Conservation (phyloP, 2,797 vertebrate species). For the Apodemus agrarius region DNA sequence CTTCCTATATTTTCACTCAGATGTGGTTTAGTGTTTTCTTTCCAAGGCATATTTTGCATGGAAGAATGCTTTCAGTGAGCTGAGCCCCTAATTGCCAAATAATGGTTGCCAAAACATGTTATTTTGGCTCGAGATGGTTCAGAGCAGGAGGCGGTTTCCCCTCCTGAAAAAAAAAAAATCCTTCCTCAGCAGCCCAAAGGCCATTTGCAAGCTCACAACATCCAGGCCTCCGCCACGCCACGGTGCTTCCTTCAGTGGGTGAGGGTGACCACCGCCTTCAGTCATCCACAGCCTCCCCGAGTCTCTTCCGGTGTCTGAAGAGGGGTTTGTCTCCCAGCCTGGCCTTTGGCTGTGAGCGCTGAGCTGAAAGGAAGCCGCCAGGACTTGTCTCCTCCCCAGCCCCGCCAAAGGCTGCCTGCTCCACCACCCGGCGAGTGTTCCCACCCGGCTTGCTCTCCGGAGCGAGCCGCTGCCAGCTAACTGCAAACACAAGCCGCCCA, state of each 20-base stretch:
- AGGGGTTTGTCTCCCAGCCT: constrained; percentile 51
- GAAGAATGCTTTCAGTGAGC: constrained; percentile 81
- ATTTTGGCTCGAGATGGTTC: constrained; percentile 77
- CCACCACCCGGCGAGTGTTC: constrained; percentile 51
- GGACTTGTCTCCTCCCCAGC: constrained; percentile 34
- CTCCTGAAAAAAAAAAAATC: neutral
- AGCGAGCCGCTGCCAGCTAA: constrained; percentile 79
- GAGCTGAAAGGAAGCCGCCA: neutral
- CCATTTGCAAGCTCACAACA: constrained; percentile 34
- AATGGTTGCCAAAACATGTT: constrained; percentile 82
- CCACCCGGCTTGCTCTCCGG: constrained; percentile 45
- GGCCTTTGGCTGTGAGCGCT: constrained; percentile 44
- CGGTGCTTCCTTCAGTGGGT: neutral
- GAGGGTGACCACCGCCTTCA: neutral
- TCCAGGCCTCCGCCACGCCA: accelerated
- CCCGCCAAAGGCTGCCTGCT: neutral
- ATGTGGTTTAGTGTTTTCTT: constrained; percentile 80
- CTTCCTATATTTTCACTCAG: constrained; percentile 78
- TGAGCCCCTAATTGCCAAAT: constrained; percentile 81
- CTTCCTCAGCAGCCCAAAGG: constrained; percentile 66
- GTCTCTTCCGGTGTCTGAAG: neutral
- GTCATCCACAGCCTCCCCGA: neutral
- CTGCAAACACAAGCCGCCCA: constrained; percentile 80
- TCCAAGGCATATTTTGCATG: constrained; percentile 79
- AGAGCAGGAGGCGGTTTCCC: constrained; percentile 61